phyloP scores from a whole-genome alignment of 2,888 invertebrate species.

The Synanthedon formicaeformis region DNA sequence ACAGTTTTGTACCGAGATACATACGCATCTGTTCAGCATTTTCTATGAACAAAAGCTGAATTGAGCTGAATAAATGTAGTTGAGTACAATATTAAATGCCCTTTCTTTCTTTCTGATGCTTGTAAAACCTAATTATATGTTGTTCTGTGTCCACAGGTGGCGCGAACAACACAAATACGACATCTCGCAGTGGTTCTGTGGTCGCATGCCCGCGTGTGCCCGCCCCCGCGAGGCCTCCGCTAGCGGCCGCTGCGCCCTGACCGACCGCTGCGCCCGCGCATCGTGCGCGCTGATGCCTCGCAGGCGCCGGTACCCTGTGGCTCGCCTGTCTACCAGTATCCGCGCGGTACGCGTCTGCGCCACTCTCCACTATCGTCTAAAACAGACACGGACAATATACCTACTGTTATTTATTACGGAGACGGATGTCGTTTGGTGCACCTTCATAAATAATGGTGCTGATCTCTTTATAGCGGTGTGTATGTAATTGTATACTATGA shows the following conservation, averaged over 20 bases:
- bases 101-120: not conserved
- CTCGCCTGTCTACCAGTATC: conserved; percentile 53
- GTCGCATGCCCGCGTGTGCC: conserved; percentile 77
- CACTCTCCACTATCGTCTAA: conserved; percentile 23
- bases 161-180: conserved; percentile 38
- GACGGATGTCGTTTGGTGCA: not conserved
- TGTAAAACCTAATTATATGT: not conserved
- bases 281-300: conserved; percentile 55
- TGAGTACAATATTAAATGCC: no score
- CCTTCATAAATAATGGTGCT: conserved; percentile 3
- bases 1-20: no score
- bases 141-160: conserved; percentile 31
- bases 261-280: conserved; percentile 45
- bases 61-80: no score
- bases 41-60: no score
- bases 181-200: conserved; percentile 54
- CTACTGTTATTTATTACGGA: not conserved
- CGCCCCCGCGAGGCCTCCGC: conserved; percentile 50
- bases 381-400: not conserved
- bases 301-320: conserved; percentile 40
- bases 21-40: no score
- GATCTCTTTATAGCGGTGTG: conserved; percentile 2
- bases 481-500: not conserved
- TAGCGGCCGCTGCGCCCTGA: conserved; percentile 65
- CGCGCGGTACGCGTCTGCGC: conserved; percentile 27